These are phyloP conservation scores for Rattus rattus DNA, from an alignment of 2,113 vertebrate species.

Conservation along the genomic window DNA sequence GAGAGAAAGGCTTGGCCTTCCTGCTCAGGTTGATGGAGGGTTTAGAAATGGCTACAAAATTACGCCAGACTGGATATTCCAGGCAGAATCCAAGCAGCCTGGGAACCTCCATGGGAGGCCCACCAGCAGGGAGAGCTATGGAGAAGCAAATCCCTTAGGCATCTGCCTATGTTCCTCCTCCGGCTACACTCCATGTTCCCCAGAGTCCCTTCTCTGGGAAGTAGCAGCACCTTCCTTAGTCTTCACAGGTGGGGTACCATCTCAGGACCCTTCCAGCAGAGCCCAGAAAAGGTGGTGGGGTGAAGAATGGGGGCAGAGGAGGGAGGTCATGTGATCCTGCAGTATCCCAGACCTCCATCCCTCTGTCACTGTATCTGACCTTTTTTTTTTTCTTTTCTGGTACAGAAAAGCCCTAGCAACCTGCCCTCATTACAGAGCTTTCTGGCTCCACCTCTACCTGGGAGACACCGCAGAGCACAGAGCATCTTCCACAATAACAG, in stretches of 20 bases:
- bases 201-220: background rate
- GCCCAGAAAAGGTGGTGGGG: background rate
- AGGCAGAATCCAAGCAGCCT: background rate
- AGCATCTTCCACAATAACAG: background rate
- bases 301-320: background rate
- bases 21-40: background rate
- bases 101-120: background rate
- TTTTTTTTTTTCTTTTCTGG: background rate
- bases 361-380: background rate
- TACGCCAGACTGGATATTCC: background rate
- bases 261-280: background rate
- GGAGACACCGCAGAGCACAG: background rate
- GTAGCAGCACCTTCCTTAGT: background rate
- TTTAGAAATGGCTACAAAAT: slow-evolving; percentile 4
- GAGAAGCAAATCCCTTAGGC: background rate
- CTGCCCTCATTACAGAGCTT: background rate
- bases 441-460: background rate
- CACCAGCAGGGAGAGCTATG: background rate
- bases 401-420: background rate
- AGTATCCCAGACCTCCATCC: background rate
- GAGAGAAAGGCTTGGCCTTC: background rate
- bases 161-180: background rate
- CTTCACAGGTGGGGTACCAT: background rate
- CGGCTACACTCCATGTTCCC: background rate
- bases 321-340: background rate